phyloP scores from a whole-genome alignment of 1,140 invertebrate species.

The Penaeus japonicus region DNA sequence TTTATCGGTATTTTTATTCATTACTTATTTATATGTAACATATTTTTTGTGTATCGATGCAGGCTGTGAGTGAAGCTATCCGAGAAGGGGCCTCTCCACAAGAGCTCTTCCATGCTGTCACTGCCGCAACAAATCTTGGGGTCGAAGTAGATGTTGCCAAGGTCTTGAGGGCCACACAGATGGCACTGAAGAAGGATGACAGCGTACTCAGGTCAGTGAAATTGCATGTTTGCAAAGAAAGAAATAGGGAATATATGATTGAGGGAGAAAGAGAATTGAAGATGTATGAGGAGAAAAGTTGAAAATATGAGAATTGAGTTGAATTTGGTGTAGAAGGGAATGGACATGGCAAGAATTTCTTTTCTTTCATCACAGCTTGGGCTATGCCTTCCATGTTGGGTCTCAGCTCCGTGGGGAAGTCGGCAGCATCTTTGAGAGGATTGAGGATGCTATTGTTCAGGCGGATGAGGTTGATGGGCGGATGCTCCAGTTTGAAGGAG shows the following conservation, averaged over 20 bases:
- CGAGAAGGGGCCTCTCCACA: constrained; percentile 65
- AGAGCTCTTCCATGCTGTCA: constrained; percentile 67
- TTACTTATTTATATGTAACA: not conserved
- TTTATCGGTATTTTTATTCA: no score
- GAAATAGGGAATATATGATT: not conserved
- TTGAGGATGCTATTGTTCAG: constrained; percentile 91
- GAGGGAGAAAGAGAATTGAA: not conserved
- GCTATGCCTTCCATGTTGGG: constrained; percentile 84
- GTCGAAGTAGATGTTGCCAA: constrained; percentile 67
- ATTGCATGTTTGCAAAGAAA: not conserved
- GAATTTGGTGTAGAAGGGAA: not conserved
- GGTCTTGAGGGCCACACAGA: constrained; percentile 73
- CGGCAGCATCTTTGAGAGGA: constrained; percentile 73
- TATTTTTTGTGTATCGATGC: constrained; percentile 59
- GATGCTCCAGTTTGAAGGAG: constrained; percentile 92
- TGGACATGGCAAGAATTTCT: not conserved
- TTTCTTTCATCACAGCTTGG: constrained; percentile 71
- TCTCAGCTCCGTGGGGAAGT: constrained; percentile 72
- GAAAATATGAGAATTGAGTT: not conserved
- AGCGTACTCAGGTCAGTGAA: constrained; percentile 73
- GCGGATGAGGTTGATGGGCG: constrained; percentile 93
- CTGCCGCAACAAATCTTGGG: constrained; percentile 63
- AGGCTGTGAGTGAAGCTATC: constrained; percentile 64
- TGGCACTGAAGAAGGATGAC: constrained; percentile 79
- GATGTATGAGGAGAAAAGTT: not conserved